Base-by-base conservation (phyloP, 2,113 vertebrate genomes). In the Erythrocercus mccallii region DNA sequence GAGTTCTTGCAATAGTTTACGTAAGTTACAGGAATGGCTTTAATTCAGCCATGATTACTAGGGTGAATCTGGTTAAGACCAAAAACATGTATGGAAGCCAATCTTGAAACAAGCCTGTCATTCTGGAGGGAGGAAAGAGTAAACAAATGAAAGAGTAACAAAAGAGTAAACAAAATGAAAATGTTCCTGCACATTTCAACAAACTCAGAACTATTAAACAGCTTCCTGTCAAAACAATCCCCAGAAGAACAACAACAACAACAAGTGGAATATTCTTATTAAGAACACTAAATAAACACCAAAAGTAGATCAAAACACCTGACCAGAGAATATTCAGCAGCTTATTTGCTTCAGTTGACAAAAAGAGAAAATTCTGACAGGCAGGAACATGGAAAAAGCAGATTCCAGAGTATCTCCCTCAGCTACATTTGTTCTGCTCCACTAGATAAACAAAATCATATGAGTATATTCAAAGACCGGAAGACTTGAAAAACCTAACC, bases 61-160 rank as follows among this genome's bases (percentile, higher is more conserved):
- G 88, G 88, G 79, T 86, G 72, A 80, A 90, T 42, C 88, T 93
- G 90, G 88, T 93, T 95, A 94, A 92, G 88, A 83, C 86, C 83
- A 84, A 89, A 96, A 94, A 61, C 66, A 94, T 10, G 51, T 17
- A 60, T 79, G 95, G 92, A 90, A 97, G 88, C 69, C 88, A 92
- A 5, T 54, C 62, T 38, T 21, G 37, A 88, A 62, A 66, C 60
- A 70, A 44, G 38, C 33, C 20, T 54, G 80, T 88, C 42, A 56
- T 88, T 90, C 72, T 66, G 54, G 54, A 88, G 22, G 68, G 92
- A 92, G 61, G 61, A 64, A 87, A 66, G 68, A 58, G 23, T 80
- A 92, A 76, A 73, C 30, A 86, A n/a, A n/a, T n/a, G n/a, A n/a
- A n/a, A n/a, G n/a, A n/a, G n/a, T n/a, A n/a, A n/a, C n/a, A n/a